Conservation (phyloP, 2,113 vertebrate genomes). For the Sapayoa aenigma region DNA sequence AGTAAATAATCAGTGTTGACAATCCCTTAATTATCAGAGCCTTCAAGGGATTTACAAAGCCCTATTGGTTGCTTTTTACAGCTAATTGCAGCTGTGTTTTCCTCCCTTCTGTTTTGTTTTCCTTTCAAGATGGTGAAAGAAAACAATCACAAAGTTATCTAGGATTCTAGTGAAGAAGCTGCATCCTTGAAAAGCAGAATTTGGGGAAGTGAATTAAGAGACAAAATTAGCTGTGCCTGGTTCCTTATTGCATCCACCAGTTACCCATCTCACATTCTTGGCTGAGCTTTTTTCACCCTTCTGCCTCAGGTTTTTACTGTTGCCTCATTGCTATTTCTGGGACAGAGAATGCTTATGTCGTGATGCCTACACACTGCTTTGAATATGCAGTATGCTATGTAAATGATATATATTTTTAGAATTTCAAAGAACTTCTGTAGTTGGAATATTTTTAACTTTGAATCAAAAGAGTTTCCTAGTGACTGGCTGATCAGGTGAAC, state of each 20-base stretch:
- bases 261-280: background rate
- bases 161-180: background rate
- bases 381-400: background rate
- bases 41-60: conserved; percentile 20
- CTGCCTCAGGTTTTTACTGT: background rate
- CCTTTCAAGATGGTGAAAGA: background rate
- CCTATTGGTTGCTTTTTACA: background rate
- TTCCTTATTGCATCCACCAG: background rate
- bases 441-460: background rate
- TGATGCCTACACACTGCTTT: conserved; percentile 2
- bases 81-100: background rate
- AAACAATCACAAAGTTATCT: background rate
- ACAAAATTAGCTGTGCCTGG: background rate
- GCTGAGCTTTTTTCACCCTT: background rate
- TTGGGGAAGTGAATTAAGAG: background rate
- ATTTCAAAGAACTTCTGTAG: background rate
- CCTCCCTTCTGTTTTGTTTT: background rate
- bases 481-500: background rate
- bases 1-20: background rate
- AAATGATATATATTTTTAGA: conserved; percentile 14
- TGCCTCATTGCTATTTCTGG: background rate
- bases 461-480: background rate
- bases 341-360: background rate
- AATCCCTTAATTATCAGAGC: conserved; percentile 6
- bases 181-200: background rate